These are phyloP conservation scores for Myopa testacea DNA, from an alignment of 2,888 invertebrate species.

Conservation along the genomic window DNA sequence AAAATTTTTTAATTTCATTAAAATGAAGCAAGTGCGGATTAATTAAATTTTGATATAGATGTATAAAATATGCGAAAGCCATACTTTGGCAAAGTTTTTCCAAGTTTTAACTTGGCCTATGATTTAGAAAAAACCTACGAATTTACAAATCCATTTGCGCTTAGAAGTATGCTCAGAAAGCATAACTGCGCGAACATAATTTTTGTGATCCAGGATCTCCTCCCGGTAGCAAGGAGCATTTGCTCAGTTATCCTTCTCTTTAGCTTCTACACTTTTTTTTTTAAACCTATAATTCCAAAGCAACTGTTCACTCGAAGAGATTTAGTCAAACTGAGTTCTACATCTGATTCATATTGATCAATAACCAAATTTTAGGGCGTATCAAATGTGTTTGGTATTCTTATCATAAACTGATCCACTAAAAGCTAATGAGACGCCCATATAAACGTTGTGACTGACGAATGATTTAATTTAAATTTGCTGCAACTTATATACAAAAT, in stretches of 20 bases:
- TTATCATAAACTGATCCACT: not conserved
- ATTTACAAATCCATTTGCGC: slow-evolving; percentile 40
- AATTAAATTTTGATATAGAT: too few relatives aligned
- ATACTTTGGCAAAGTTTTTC: too few relatives aligned
- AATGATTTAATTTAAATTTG: too few relatives aligned
- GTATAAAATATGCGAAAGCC: too few relatives aligned
- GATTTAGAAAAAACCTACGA: slow-evolving; percentile 37
- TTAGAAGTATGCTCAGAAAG: not conserved
- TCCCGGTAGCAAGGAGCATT: not conserved
- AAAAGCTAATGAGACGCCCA: slow-evolving; percentile 18
- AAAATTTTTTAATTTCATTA: too few relatives aligned
- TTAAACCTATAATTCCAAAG: too few relatives aligned
- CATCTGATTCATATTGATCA: not conserved
- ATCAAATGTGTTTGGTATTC: not conserved
- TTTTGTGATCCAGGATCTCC: not conserved
- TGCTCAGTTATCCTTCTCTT: not conserved
- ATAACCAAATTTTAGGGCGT: slow-evolving; percentile 35
- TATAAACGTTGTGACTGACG: not conserved
- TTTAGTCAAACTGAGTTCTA: slow-evolving; percentile 19
- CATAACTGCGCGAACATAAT: not conserved
- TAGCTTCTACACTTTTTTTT: not conserved
- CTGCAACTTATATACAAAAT: not conserved
- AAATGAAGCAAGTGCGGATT: too few relatives aligned
- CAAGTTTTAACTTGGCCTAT: too few relatives aligned
- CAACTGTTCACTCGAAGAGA: slow-evolving; percentile 1